Evolutionary conservation across 2,797 vertebrate species (phyloP).

Genomic region (Trichosurus vulpecula): DNA sequence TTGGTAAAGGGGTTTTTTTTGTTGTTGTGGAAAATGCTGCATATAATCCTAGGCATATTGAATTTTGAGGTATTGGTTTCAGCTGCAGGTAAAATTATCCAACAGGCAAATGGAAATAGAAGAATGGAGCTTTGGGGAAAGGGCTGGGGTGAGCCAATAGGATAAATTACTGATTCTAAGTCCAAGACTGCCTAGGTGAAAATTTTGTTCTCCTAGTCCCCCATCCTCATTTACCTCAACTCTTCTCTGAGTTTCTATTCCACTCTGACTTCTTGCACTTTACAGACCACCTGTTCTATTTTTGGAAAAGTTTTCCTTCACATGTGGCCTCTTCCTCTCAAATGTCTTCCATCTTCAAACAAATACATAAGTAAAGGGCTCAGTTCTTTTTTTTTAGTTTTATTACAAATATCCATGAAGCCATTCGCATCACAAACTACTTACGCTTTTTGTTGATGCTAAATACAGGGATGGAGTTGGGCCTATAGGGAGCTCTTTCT

Average conservation of each 20-base stretch:
- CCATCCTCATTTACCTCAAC: neutral
- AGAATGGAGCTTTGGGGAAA: neutral
- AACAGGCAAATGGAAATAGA: neutral
- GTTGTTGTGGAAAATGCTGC: neutral
- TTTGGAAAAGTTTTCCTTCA: neutral
- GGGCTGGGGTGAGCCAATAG: neutral
- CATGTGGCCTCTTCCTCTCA: neutral
- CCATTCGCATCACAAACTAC: neutral
- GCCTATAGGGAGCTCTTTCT: neutral
- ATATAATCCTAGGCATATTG: neutral
- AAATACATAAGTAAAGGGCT: neutral
- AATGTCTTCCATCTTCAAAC: neutral
- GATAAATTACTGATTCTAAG: neutral
- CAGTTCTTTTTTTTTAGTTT: neutral
- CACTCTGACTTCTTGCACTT: neutral
- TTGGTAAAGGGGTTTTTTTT: neutral
- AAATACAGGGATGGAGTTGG: neutral
- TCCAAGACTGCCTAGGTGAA: neutral
- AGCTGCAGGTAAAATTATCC: neutral
- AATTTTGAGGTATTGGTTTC: neutral
- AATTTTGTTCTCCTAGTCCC: neutral
- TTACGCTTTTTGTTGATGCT: neutral
- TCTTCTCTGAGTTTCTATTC: neutral
- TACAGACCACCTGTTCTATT: neutral
- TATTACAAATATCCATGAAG: neutral